Percentiles rank a stretch among this genome's conserved stretches.
Evolutionary conservation across 2,113 vertebrate genomes (phyloP).

Genomic region (Cyanoderma ruficeps): DNA sequence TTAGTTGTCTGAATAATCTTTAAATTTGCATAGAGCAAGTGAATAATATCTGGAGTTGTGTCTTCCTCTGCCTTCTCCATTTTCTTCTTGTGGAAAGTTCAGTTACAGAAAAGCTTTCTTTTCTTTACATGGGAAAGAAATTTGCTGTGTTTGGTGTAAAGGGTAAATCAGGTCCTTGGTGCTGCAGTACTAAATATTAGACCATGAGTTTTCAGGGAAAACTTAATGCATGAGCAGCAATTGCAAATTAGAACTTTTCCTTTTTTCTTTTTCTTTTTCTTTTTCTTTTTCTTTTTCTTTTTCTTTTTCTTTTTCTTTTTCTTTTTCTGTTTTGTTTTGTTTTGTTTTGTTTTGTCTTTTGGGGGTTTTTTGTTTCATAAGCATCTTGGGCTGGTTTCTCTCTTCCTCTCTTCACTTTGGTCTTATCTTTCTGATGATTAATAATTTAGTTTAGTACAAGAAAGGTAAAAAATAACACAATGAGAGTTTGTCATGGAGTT

Average conservation of each 20-base stretch:
- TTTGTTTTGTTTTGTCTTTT: too few species aligned
- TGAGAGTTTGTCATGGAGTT: not conserved
- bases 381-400: not conserved
- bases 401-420: not conserved
- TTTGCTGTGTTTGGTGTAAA: not conserved
- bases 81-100: not conserved
- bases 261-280: too few species aligned
- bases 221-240: constrained; percentile 2
- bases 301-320: too few species aligned
- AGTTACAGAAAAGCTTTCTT: not conserved
- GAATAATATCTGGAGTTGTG: not conserved
- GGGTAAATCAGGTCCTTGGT: constrained; percentile 2
- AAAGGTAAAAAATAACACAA: not conserved
- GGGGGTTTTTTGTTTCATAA: not conserved
- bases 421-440: not conserved
- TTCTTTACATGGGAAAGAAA: not conserved
- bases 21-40: not conserved
- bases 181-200: not conserved
- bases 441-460: not conserved
- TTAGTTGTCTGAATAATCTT: not conserved
- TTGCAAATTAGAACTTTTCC: not conserved
- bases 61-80: not conserved
- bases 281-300: too few species aligned
- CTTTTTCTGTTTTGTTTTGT: too few species aligned
- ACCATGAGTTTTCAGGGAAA: constrained; percentile 1